A percentile compares a stretch with the other conserved stretches of the same genome.
phyloP scores from a whole-genome alignment of 2,888 invertebrate genomes.

The Mantis religiosa region DNA sequence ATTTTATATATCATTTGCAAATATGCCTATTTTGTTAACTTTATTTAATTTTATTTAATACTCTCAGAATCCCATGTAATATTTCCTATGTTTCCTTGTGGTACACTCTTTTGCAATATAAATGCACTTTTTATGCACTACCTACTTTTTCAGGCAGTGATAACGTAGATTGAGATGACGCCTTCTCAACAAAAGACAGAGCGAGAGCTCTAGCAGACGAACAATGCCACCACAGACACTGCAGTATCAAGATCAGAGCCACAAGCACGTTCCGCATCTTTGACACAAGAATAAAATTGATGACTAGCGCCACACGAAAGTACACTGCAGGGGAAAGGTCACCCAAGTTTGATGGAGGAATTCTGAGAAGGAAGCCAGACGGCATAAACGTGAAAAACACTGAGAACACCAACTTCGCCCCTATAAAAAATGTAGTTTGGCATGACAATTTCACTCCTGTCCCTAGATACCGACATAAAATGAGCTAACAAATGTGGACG shows the following conservation, averaged over 20 bases:
- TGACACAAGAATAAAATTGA: neutral
- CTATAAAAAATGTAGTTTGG: neutral
- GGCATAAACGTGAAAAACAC: neutral
- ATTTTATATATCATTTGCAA: too few species aligned
- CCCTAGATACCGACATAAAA: neutral
- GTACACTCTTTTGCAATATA: too few species aligned
- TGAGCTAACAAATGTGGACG: neutral
- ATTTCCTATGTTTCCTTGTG: too few species aligned
- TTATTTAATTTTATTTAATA: too few species aligned
- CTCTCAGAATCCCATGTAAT: too few species aligned
- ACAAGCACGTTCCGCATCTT: neutral
- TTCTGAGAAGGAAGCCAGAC: neutral
- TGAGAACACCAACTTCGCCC: neutral
- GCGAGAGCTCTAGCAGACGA: neutral
- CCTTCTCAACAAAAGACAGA: neutral
- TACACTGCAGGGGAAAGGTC: neutral
- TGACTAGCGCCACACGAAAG: neutral
- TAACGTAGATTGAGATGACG: too few species aligned
- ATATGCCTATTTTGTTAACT: too few species aligned
- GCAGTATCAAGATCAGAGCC: neutral
- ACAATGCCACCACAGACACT: neutral
- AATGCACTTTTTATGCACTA: too few species aligned
- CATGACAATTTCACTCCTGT: neutral
- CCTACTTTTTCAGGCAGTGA: too few species aligned
- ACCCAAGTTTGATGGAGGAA: neutral